Conservation (phyloP, 2,888 invertebrate genomes). For the Holacanthella duospinosa region DNA sequence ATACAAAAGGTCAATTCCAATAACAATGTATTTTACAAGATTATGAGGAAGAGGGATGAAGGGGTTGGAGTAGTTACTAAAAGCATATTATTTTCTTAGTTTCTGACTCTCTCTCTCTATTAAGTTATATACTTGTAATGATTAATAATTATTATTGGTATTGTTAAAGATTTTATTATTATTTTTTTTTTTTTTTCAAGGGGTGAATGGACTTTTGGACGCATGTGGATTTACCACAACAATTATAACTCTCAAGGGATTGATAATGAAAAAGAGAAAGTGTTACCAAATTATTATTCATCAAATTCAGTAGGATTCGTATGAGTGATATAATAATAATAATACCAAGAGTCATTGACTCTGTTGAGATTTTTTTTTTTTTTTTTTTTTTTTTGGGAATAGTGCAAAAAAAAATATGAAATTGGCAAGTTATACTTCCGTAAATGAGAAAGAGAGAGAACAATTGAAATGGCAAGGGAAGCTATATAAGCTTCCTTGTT, state of each 20-base stretch:
- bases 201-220: neutral
- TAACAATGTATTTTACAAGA: neutral
- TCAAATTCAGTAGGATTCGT: neutral
- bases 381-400: neutral
- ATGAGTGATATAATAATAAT: neutral
- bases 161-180: too few relatives aligned
- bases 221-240: constrained; percentile 1
- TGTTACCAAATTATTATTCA: constrained; percentile 1
- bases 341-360: neutral
- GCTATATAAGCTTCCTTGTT: neutral
- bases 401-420: neutral
- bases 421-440: neutral
- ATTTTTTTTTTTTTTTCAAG: too few relatives aligned
- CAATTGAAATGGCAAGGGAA: neutral
- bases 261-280: constrained; percentile 5
- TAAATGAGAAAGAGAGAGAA: neutral
- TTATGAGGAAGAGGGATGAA: too few relatives aligned
- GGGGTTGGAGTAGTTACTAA: too few relatives aligned
- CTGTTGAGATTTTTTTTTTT: neutral
- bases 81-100: too few relatives aligned
- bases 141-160: too few relatives aligned
- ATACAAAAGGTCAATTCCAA: neutral
- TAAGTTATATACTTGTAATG: too few relatives aligned
- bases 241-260: neutral
- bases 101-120: too few relatives aligned